Conservation (phyloP, 1,140 invertebrate species). For the Apis dorsata region DNA sequence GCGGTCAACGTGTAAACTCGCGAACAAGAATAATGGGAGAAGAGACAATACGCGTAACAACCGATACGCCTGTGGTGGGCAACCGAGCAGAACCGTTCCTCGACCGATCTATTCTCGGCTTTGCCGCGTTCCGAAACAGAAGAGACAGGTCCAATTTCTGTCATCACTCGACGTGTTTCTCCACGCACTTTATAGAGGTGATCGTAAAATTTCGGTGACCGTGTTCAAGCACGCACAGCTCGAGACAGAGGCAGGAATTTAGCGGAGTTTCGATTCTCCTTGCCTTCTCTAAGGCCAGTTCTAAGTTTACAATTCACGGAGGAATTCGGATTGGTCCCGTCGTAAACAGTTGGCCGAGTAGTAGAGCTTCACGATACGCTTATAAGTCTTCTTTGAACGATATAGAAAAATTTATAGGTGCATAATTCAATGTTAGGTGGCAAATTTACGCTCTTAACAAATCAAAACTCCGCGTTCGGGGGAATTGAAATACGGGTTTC, state of each 20-base stretch:
- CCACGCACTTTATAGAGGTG: conserved; percentile 30
- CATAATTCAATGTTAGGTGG: too few species aligned
- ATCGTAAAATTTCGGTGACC: conserved; percentile 35
- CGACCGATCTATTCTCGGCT: conserved; percentile 46
- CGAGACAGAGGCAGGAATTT: background rate
- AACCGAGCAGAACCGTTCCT: conserved; percentile 2
- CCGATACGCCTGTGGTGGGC: background rate
- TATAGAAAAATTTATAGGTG: too few species aligned
- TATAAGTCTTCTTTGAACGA: background rate
- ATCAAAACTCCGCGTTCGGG: too few species aligned
- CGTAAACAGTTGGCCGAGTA: background rate
- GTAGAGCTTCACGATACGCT: background rate
- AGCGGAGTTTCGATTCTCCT: too few species aligned
- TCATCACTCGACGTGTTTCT: conserved; percentile 38
- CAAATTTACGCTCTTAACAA: too few species aligned
- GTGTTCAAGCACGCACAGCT: background rate
- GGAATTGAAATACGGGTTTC: too few species aligned
- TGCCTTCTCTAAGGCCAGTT: background rate
- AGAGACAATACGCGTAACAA: background rate
- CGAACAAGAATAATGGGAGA: background rate
- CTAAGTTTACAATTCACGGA: conserved; percentile 8
- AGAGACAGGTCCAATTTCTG: conserved; percentile 55
- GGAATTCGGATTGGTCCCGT: background rate
- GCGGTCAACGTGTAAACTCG: background rate
- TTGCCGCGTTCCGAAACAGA: conserved; percentile 45